A percentile compares a stretch with the other conserved stretches of the same genome.
Evolutionary conservation across 2,888 invertebrate species (phyloP).

Genomic region (Hirudinaria manillensis): DNA sequence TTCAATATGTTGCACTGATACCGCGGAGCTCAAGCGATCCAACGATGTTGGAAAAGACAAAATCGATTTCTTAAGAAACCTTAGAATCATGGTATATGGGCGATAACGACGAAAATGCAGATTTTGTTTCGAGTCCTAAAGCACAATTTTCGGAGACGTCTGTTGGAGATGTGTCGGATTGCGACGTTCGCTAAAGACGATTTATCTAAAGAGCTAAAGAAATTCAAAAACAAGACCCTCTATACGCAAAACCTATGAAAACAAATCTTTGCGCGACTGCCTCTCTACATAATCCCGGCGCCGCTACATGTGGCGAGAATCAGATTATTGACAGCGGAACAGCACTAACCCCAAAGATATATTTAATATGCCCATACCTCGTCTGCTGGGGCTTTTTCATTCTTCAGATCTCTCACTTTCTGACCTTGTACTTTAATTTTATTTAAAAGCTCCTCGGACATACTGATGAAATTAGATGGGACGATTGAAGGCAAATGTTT

Average conservation of each 20-base stretch:
- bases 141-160: too few relatives aligned
- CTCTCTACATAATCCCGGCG: too few relatives aligned
- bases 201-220: neutral
- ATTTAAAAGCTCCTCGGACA: slow-evolving; percentile 44
- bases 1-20: too few relatives aligned
- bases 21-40: too few relatives aligned
- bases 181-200: neutral
- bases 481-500: too few relatives aligned
- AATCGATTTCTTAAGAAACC: neutral
- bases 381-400: slow-evolving; percentile 70
- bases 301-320: too few relatives aligned
- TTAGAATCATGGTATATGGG: neutral
- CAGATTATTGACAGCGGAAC: too few relatives aligned
- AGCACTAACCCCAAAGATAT: too few relatives aligned
- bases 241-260: too few relatives aligned
- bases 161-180: too few relatives aligned
- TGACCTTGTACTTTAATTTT: slow-evolving; percentile 71
- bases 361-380: slow-evolving; percentile 59
- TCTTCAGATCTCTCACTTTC: slow-evolving; percentile 73
- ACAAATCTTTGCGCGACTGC: too few relatives aligned
- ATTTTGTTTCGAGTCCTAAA: too few relatives aligned
- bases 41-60: neutral
- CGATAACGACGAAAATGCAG: neutral
- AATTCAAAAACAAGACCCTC: neutral
- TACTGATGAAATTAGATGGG: neutral